Percentiles rank a stretch among this genome's conserved stretches.
Conservation (phyloP, 2,888 invertebrate genomes). For the Zygaena filipendulae region DNA sequence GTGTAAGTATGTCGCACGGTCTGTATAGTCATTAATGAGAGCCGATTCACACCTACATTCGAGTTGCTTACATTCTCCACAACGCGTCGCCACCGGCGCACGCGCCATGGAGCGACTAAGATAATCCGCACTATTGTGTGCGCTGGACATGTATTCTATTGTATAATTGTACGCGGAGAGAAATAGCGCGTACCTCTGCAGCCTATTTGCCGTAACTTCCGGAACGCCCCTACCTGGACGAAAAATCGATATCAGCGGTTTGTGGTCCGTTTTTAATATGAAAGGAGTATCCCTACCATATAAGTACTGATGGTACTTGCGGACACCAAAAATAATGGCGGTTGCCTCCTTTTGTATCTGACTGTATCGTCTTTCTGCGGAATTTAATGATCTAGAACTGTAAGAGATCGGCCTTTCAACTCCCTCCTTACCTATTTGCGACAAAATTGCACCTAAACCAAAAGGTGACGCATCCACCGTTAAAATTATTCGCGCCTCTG, state of each 20-base stretch:
- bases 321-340: constrained; percentile 8
- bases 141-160: constrained; percentile 8
- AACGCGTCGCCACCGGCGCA: constrained; percentile 4
- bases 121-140: constrained; percentile 5
- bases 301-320: constrained; percentile 7
- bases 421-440: constrained; percentile 9
- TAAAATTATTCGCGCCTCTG: constrained; percentile 15
- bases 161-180: constrained; percentile 1
- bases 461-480: constrained; percentile 19
- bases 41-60: no score
- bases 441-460: constrained; percentile 17
- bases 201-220: constrained; percentile 15
- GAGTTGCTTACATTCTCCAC: constrained; percentile 3
- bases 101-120: no score
- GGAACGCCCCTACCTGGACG: constrained; percentile 11
- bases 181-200: constrained; percentile 9
- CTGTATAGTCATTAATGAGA: neutral
- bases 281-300: constrained; percentile 8
- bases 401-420: constrained; percentile 13
- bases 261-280: constrained; percentile 6
- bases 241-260: constrained; percentile 4
- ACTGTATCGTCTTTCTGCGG: constrained; percentile 14
- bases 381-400: constrained; percentile 15
- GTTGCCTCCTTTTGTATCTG: constrained; percentile 14
- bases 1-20: constrained; percentile 8